Percentiles rank a stretch among this genome's conserved stretches.
phyloP scores from a whole-genome alignment of 2,888 invertebrate genomes.

The Meandrusa payeni region DNA sequence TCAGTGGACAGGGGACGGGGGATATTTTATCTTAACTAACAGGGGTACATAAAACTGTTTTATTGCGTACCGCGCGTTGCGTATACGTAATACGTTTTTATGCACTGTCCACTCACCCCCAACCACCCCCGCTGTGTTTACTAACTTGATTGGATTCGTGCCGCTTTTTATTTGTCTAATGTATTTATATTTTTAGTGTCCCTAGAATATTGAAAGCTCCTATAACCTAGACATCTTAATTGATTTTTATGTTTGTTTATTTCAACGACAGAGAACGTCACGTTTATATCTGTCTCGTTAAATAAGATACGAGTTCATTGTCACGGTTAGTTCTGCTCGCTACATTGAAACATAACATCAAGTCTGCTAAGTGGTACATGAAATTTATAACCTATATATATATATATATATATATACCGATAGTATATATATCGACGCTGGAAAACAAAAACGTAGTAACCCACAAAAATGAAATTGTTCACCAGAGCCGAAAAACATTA shows the following conservation, averaged over 20 bases:
- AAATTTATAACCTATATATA: no score
- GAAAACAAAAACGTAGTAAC: no score
- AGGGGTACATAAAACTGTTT: constrained; percentile 67
- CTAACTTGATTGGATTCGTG: constrained; percentile 75
- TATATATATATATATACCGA: no score
- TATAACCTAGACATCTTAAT: constrained; percentile 21
- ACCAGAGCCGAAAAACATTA: no score
- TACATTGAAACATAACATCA: no score
- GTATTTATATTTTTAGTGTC: constrained; percentile 55
- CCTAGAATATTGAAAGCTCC: constrained; percentile 37
- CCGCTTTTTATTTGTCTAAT: constrained; percentile 65
- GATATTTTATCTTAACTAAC: constrained; percentile 59
- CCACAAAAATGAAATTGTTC: no score
- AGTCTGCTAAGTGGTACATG: no score
- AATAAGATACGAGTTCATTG: no score
- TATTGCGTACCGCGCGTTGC: constrained; percentile 57
- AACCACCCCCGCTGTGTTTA: constrained; percentile 51
- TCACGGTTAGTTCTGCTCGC: no score
- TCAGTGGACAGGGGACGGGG: constrained; percentile 47
- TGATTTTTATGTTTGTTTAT: constrained; percentile 15
- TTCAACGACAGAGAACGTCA: no score
- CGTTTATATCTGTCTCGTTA: no score
- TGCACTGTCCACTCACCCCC: constrained; percentile 39
- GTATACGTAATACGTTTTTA: constrained; percentile 45
- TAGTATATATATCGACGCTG: no score